Base-by-base conservation (phyloP, 2,888 invertebrate genomes). In the Parnassius mnemosyne region DNA sequence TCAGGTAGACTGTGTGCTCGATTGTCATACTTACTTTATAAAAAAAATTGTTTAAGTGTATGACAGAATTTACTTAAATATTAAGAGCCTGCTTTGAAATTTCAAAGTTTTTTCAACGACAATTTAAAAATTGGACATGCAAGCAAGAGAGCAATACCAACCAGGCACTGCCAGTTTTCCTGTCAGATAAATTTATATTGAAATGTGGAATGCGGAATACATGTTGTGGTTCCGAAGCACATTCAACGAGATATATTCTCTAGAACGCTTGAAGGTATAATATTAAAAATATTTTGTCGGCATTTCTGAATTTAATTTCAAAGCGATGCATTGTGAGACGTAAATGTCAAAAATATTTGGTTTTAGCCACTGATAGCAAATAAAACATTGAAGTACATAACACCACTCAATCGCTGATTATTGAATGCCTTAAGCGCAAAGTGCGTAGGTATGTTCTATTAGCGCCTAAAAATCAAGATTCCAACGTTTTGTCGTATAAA, bases 131-230 rank as follows among this genome's bases (percentile, higher is more conserved):
- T 47, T 16, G 41, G 44, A 55, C 65, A 59, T 61, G 49, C 54
- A 47, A n/a, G 56, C 53, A 60, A 63, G 44, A 57, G 50, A 51
- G 53, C 60, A 60, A 51, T 55, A 51, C 43, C 59, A 61, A 61
- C 55, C 58, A 20, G 46, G 46, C n/a, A 12, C 54, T 42, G 53
- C 54, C 54, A 16, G 58, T 52, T 43, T 49, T 49, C 42, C 57
- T 62, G 62, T 63, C 58, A 58, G 63, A 46, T 63, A 63, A 58
- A 62, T 62, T 58, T 50, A 62, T 62, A 62, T 62, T 58, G 62
- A 62, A 57, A 62, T 58, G 25, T 57, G 53, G 50, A 57, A 62
- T 62, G 53, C 53, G 12, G 44, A 58, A 54, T 58, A 53, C 62
- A 62, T 58, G 57, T 62, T 50, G 47, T 57, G 53, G 53, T 57